Evolutionary conservation across 2,888 invertebrate species (phyloP), one percentile per base, ranked within the genome.

Genomic region (Dorcus hopei): DNA sequence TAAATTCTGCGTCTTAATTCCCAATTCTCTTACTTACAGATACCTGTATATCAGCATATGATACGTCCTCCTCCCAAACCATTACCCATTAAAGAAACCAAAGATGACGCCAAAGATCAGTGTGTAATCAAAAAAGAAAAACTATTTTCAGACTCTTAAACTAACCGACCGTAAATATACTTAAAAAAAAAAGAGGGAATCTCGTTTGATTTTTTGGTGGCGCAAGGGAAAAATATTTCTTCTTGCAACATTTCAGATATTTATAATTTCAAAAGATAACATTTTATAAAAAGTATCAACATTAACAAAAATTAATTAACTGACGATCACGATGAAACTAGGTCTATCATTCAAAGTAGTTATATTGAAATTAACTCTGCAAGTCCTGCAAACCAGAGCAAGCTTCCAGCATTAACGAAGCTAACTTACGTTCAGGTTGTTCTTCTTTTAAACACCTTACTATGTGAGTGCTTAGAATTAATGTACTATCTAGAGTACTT

Each of bases 1-100:
- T 50, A 23, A 16, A 42, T 26, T 33, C 26, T 33, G 26, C 26
- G 11, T 6, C 33, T 19, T n/a, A 9, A 53, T 23, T 49, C 33
- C 43, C 38, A 33, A 51, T 41, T 47, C 7, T 49, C 53, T 58
- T 57, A 23, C 51, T 70, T 76, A 49, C 61, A 87, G 86, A 88
- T 88, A 75, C 88, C 89, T 54, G 83, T 89, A 62, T 89, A 87
- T 77, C 75, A 83, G 58, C 88, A 89, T 77, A 79, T 89, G 64
- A 82, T 83, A 68, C 82, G 86, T 73, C 83, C 85, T 66, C 80
- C 82, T 47, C 81, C 85, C 49, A 74, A 75, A 70, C 81, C 84
- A 54, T 80, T 88, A 67, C 79, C 81, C 51, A 80, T 82, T 40
- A 83, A 87, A 2, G 52, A 42, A 33, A 63, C 62, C 7, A 57